Base-by-base conservation (phyloP, 2,113 vertebrate species). In the Mormoops blainvillei region DNA sequence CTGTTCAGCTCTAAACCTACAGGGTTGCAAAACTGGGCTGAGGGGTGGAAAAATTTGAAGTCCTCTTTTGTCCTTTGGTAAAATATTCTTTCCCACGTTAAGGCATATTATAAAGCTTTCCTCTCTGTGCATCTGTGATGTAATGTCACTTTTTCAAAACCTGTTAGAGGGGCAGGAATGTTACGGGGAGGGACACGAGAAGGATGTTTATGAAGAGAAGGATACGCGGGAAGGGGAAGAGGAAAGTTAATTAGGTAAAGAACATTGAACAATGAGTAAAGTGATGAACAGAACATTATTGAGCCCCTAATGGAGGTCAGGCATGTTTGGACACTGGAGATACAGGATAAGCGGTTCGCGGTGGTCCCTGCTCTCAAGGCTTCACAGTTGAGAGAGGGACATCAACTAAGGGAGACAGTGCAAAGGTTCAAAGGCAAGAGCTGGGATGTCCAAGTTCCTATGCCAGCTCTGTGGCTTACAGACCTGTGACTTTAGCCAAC, bases 1-100 rank as follows among this genome's bases (percentile, higher is more conserved):
- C 97, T 88, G 87, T 94, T 74, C 94, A 74, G 24, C 71, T 92
- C 95, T 88, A 87, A 80, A 98, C 94, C 77, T 67, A 0, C 87
- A 85, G 94, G 52, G 82, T 50, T 45, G 38, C 94, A 91, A 83
- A 31, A 48, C 86, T 82, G 84, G 77, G 38, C 91, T 33, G 16
- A 54, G 58, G 95, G 92, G 45, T 78, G 95, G 87, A 18, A 61
- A 91, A 71, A 94, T 19, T 50, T 19, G 96, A 86, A 89, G n/a
- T 61, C 96, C 80, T 93, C 52, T 26, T 71, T 31, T 96, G 33
- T 87, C 38, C 63, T 88, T 91, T 13, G 43, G 22, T 50, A 41
- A 87, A 80, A 76, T 74, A 41, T 7, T 92, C 28, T 82, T 95
- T 80, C 14, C 93, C 81, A 56, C 91, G 36, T 12, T 50, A 90